Base-by-base conservation (phyloP, 2,888 invertebrate species). In the Lasioglossum zephyrum region DNA sequence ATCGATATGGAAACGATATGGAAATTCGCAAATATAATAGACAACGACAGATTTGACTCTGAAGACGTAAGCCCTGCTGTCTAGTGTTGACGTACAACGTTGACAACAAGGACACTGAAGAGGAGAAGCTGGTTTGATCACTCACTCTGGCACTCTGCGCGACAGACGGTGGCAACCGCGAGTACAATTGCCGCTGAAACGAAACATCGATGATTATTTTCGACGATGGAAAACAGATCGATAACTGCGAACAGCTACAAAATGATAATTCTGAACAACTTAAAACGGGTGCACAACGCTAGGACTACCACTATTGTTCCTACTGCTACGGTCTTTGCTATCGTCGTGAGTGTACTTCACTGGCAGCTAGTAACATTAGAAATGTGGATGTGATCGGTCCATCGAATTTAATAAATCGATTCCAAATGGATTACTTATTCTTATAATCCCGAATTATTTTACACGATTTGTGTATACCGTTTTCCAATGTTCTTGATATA, bases 71-170 rank as follows among this genome's bases (percentile, higher is more conserved):
- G 73, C 41, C 73, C 73, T 73, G 82, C 77, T 16, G 79, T 49
- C 49, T 63, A 81, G 81, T 69, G 79, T 81, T 63, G 78, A 44
- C 73, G 63, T 70, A 75, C 73, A 85, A 77, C 81, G 81, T 57
- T 60, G 84, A 79, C 79, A 77, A 81, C 72, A 87, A 82, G 84
- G 74, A 84, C 78, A 87, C 77, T 81, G 86, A 83, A 77, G 82
- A 78, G 85, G 82, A 78, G 85, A 88, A 90, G 82, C 89, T 87
- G 82, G 76, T 57, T 85, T 87, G 89, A 88, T 91, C 88, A 95
- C 95, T 95, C 89, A 95, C 95, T 95, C 90, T 95, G 95, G 91
- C 95, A 95, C 89, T 95, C 95, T 84, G 94, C 94, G 88, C 91
- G 93, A 91, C 95, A 94, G 93, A 93, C 90, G 91, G 91, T 93